A percentile compares a stretch with the other conserved stretches of the same genome.
Conservation (phyloP, 2,888 invertebrate species). For the Xestia c-nigrum region DNA sequence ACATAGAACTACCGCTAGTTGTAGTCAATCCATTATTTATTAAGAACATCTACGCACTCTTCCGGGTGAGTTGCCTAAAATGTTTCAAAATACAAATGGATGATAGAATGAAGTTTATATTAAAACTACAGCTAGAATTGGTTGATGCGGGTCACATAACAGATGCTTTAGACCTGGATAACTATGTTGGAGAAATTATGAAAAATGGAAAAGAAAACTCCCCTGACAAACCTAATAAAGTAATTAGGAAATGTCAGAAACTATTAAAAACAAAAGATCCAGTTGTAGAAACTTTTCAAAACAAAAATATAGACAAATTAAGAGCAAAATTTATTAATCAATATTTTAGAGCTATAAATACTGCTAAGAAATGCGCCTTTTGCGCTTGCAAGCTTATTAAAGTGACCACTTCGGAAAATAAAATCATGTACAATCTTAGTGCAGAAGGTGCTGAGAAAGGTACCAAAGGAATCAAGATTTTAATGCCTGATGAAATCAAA, state of each 20-base stretch:
- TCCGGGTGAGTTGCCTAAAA: slow-evolving; percentile 93
- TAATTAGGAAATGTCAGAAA: slow-evolving; percentile 84
- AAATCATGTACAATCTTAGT: slow-evolving; percentile 89
- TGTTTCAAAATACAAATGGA: slow-evolving; percentile 93
- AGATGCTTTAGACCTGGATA: slow-evolving; percentile 93
- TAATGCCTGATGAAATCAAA: slow-evolving; percentile 92
- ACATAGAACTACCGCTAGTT: slow-evolving; percentile 96
- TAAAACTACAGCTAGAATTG: slow-evolving; percentile 93
- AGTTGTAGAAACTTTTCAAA: slow-evolving; percentile 79
- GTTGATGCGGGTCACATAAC: slow-evolving; percentile 94
- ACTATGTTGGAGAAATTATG: slow-evolving; percentile 79
- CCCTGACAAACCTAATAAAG: slow-evolving; percentile 84
- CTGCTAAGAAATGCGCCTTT: slow-evolving; percentile 88
- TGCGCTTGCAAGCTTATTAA: slow-evolving; percentile 89
- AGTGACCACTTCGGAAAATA: slow-evolving; percentile 91
- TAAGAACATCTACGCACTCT: slow-evolving; percentile 92
- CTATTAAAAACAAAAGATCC: slow-evolving; percentile 78
- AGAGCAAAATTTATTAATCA: slow-evolving; percentile 84
- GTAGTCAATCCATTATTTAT: slow-evolving; percentile 98
- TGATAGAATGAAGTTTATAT: slow-evolving; percentile 88
- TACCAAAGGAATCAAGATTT: slow-evolving; percentile 83
- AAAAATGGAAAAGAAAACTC: slow-evolving; percentile 78
- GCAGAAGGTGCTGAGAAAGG: slow-evolving; percentile 77
- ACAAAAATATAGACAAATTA: slow-evolving; percentile 88
- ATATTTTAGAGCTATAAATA: slow-evolving; percentile 85